Evolutionary conservation across 2,113 vertebrate species (phyloP), one percentile per base, ranked within the genome.

Genomic region (Cavia aperea): DNA sequence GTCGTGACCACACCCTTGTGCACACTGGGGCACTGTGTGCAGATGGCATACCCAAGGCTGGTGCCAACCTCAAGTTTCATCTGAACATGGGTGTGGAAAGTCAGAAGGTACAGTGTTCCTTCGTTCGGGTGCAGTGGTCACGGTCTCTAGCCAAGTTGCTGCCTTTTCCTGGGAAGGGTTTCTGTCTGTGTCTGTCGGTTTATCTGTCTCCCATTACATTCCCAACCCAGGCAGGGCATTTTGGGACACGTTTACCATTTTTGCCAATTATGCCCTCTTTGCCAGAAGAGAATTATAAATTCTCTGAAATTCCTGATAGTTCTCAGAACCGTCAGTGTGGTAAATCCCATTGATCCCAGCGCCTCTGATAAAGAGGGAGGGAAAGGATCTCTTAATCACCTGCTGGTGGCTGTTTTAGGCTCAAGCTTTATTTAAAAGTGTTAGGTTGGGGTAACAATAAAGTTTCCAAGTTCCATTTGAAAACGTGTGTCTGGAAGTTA

Each of bases 71-170:
- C 19, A 23, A 46, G 39, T 66, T 87, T 78, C 56, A 73, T 79
- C 89, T 84, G 78, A 54, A 82, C 78, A 83, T 3, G 18, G 9
- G n/a, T 65, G 56, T 51, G 63, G 36, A n/a, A 89, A 43, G 11
- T 43, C 60, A 21, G 49, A 11, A 26, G 36, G 18, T 60, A 0
- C 85, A 26, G n/a, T 13, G 10, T 31, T 36, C 46, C 72, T 73
- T 36, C 5, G 1, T 7, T 18, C 18, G 1, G 31, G 65, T 6
- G 23, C 54, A 10, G 43, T 8, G 3, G 78, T 43, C 7, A 0
- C 1, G 1, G 2, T 33, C 66, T 36, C 29, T 14, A 49, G 16
- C 63, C 23, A 56, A 0, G 10, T 9, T 6, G 13, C 1, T 0
- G 21, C n/a, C 92, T 68, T 5, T 14, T 0, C 1, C 15, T 36